phyloP scores from a whole-genome alignment of 2,888 invertebrate species.

The Hipparchia semele region DNA sequence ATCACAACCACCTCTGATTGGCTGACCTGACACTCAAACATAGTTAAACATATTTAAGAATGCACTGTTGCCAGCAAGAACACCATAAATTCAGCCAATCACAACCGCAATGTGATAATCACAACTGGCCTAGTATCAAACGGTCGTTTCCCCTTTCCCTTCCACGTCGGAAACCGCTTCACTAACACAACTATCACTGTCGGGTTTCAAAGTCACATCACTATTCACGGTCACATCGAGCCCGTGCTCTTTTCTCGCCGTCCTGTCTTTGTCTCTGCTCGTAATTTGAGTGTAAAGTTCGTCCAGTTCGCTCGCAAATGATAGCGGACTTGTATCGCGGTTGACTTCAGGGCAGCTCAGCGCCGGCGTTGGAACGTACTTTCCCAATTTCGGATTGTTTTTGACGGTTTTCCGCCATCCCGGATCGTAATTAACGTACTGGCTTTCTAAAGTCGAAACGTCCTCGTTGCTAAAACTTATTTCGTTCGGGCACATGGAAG shows the following conservation, averaged over 20 bases:
- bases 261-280: slow-evolving; percentile 67
- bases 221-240: slow-evolving; percentile 71
- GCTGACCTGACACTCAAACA: too few species aligned
- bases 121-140: slow-evolving; percentile 45
- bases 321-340: slow-evolving; percentile 70
- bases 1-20: not conserved
- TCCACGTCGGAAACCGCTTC: slow-evolving; percentile 72
- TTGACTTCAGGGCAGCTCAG: slow-evolving; percentile 76
- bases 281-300: slow-evolving; percentile 88
- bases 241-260: slow-evolving; percentile 57
- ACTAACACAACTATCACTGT: slow-evolving; percentile 79
- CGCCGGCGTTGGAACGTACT: slow-evolving; percentile 70
- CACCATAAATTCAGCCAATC: too few species aligned
- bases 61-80: too few species aligned
- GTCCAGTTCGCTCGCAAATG: slow-evolving; percentile 84
- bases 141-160: slow-evolving; percentile 70
- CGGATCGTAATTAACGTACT: slow-evolving; percentile 83
- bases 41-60: too few species aligned
- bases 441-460: slow-evolving; percentile 76
- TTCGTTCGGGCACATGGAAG: slow-evolving; percentile 78
- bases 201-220: slow-evolving; percentile 74
- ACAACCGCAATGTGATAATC: not conserved
- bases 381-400: slow-evolving; percentile 68
- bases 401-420: slow-evolving; percentile 77
- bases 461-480: slow-evolving; percentile 79